A percentile compares a stretch with the other conserved stretches of the same genome.
Evolutionary conservation across 2,113 vertebrate genomes (phyloP).

Genomic region (Hippocampus barbouri): DNA sequence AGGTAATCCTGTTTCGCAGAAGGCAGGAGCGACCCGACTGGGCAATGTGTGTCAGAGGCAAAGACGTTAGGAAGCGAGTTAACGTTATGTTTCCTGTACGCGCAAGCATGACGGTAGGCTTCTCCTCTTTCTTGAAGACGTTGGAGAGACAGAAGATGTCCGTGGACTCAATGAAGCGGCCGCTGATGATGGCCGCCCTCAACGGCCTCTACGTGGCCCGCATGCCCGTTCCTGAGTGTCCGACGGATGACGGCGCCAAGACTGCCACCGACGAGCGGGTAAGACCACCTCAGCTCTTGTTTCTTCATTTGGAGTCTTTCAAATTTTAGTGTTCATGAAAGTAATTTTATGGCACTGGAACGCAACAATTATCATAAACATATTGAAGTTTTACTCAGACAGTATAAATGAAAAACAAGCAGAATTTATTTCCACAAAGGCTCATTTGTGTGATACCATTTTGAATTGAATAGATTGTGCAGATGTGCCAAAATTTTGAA

Average conservation of each 20-base stretch:
- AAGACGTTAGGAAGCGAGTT: neutral
- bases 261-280: conserved; percentile 88
- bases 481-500: no score
- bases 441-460: no score
- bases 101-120: conserved; percentile 59
- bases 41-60: conserved; percentile 52
- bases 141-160: conserved; percentile 97
- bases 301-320: neutral
- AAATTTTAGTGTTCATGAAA: no score
- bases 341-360: no score
- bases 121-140: conserved; percentile 89
- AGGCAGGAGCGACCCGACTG: conserved; percentile 33
- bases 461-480: no score
- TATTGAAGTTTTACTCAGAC: no score
- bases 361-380: no score
- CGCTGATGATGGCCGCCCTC: conserved; percentile 89
- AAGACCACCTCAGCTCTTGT: conserved; percentile 40
- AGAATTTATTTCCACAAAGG: no score
- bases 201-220: conserved; percentile 88
- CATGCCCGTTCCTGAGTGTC: conserved; percentile 80
- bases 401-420: no score
- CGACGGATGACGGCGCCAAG: conserved; percentile 74
- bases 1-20: conserved; percentile 56
- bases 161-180: conserved; percentile 92
- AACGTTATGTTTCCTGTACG: neutral